Percentiles rank a stretch among this genome's conserved stretches.
Conservation (phyloP, 2,113 vertebrate species). For the Hippotragus niger region DNA sequence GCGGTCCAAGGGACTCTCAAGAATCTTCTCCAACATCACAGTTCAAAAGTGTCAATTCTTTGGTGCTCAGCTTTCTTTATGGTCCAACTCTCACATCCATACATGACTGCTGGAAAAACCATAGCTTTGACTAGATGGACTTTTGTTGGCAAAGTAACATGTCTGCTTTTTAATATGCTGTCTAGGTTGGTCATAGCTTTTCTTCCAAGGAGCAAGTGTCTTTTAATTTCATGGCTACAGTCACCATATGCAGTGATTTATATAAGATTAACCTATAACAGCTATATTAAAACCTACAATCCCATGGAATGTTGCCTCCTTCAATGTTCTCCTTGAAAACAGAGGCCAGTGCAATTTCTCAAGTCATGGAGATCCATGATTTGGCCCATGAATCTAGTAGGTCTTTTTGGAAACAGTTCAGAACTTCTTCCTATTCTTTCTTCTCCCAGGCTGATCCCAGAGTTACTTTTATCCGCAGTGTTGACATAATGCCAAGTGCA, state of each 20-base stretch:
- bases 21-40: background rate
- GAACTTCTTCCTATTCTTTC: background rate
- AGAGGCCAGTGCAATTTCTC: background rate
- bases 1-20: background rate
- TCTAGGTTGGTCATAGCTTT: background rate
- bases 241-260: background rate
- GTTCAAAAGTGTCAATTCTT: background rate
- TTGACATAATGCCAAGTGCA: background rate
- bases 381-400: background rate
- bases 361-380: background rate
- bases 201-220: background rate
- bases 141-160: background rate
- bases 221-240: background rate
- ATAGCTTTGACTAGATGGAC: background rate
- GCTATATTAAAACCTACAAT: background rate
- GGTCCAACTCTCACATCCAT: background rate
- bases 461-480: background rate
- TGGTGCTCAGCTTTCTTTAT: background rate
- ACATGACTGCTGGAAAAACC: background rate
- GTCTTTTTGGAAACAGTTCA: background rate
- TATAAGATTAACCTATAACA: background rate
- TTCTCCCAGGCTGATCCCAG: background rate
- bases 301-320: background rate
- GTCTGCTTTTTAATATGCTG: background rate
- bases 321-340: background rate